phyloP scores from a whole-genome alignment of 2,797 vertebrate genomes.

The Tokudaia tokunoshimensis region DNA sequence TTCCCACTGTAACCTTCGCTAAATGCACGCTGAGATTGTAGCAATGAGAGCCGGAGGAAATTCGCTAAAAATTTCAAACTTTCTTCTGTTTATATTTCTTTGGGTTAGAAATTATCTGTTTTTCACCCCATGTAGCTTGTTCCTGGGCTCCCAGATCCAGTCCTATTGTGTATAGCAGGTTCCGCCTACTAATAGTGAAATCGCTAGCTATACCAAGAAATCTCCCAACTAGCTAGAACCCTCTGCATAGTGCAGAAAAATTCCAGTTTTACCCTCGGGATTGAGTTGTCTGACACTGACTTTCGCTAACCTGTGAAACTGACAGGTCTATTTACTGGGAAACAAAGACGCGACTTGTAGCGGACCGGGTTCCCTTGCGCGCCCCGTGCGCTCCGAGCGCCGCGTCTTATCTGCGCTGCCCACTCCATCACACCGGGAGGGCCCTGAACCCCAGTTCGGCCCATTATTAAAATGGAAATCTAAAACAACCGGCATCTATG shows the following conservation, averaged over 20 bases:
- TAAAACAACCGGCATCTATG: slow-evolving; percentile 86
- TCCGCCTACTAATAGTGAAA: not conserved
- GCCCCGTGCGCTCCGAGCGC: slow-evolving; percentile 68
- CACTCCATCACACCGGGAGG: slow-evolving; percentile 61
- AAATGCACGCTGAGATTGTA: slow-evolving; percentile 81
- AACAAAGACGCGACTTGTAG: slow-evolving; percentile 86
- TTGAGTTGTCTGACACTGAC: slow-evolving; percentile 86
- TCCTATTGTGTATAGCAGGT: slow-evolving; percentile 62
- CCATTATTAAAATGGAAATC: slow-evolving; percentile 93
- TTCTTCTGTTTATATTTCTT: slow-evolving; percentile 86
- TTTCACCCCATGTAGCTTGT: slow-evolving; percentile 11
- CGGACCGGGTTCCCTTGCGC: slow-evolving; percentile 74
- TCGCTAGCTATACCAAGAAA: not conserved
- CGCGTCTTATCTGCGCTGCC: slow-evolving; percentile 44
- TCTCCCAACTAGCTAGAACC: slow-evolving; percentile 12
- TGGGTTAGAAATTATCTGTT: slow-evolving; percentile 74
- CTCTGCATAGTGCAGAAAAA: slow-evolving; percentile 72
- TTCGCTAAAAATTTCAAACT: slow-evolving; percentile 85
- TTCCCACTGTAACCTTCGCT: slow-evolving; percentile 70
- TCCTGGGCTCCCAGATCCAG: slow-evolving; percentile 43
- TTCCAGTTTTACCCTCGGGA: slow-evolving; percentile 83
- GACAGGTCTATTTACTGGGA: slow-evolving; percentile 88
- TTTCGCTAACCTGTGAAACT: slow-evolving; percentile 84
- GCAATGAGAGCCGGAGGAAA: slow-evolving; percentile 78
- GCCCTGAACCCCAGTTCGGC: slow-evolving; percentile 83